Conservation (phyloP, 2,888 invertebrate genomes). For the Ectemnius lituratus region DNA sequence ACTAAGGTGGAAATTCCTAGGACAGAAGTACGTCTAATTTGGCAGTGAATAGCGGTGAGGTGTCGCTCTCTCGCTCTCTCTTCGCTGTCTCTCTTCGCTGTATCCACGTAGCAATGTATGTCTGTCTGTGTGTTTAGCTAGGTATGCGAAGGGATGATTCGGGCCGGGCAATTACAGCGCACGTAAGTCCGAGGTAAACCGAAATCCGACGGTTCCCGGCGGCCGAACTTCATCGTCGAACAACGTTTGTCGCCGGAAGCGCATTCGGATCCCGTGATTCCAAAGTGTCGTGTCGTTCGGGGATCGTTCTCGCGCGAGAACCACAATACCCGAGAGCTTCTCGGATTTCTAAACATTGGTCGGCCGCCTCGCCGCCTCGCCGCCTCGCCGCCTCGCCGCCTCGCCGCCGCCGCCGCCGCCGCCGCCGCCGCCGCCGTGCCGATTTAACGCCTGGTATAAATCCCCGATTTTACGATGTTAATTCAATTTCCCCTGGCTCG, state of each 20-base stretch:
- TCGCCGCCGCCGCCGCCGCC: no score
- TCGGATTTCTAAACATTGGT: conserved; percentile 20
- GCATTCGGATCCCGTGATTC: conserved; percentile 46
- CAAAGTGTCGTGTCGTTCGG: conserved; percentile 35
- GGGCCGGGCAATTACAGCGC: conserved; percentile 46
- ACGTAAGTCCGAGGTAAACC: conserved; percentile 59
- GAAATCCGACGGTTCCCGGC: conserved; percentile 44
- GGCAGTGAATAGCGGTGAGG: conserved; percentile 8
- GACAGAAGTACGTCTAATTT: conserved; percentile 35
- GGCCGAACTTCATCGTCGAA: conserved; percentile 40
- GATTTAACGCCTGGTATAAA: conserved; percentile 40
- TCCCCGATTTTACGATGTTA: conserved; percentile 32
- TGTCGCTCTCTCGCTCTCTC: no score
- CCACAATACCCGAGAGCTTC: conserved; percentile 23
- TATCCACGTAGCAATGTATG: no score
- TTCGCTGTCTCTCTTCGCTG: no score
- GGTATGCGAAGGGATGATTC: no score
- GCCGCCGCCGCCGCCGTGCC: not conserved
- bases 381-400: no score
- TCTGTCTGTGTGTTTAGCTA: no score
- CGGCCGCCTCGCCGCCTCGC: not conserved
- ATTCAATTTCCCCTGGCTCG: conserved; percentile 34
- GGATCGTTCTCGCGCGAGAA: conserved; percentile 49
- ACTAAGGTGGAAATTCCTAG: not conserved
- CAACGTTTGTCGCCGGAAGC: conserved; percentile 39